Evolutionary conservation across 2,797 vertebrate species (phyloP).

Genomic region (Gambelia wislizenii): DNA sequence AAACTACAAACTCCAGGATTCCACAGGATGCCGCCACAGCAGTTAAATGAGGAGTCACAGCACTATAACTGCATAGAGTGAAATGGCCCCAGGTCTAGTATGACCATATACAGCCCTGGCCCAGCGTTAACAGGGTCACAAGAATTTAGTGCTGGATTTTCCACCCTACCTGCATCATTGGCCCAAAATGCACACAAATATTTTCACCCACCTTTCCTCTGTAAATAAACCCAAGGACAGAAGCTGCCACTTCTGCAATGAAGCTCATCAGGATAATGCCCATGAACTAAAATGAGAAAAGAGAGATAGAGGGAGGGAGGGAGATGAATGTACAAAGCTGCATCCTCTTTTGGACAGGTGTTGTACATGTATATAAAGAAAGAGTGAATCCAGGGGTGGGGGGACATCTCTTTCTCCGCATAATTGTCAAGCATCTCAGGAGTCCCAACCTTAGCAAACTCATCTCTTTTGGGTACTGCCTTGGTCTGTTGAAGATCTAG

Average conservation of each 20-base stretch:
- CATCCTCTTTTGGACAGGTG: neutral
- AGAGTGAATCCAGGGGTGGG: no score
- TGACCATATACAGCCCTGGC: no score
- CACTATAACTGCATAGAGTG: no score
- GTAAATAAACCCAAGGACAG: constrained; percentile 84
- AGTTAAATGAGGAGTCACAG: no score
- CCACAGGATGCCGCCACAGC: no score
- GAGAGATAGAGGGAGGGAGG: neutral
- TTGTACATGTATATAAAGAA: neutral
- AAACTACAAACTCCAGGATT: no score
- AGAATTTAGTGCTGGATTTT: no score
- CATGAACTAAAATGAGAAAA: constrained; percentile 80
- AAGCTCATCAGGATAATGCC: constrained; percentile 85
- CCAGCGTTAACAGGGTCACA: neutral
- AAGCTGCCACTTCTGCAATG: constrained; percentile 82
- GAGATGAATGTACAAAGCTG: neutral
- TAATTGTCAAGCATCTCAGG: neutral
- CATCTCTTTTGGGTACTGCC: neutral
- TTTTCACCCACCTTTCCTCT: constrained; percentile 79
- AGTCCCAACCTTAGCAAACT: neutral
- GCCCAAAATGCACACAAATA: neutral
- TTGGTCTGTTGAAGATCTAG: neutral
- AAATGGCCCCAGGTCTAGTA: neutral
- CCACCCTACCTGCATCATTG: no score
- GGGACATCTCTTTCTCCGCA: neutral